Percentiles rank a stretch among this genome's conserved stretches.
phyloP scores from a whole-genome alignment of 2,113 vertebrate genomes.

The Amia ocellicauda region DNA sequence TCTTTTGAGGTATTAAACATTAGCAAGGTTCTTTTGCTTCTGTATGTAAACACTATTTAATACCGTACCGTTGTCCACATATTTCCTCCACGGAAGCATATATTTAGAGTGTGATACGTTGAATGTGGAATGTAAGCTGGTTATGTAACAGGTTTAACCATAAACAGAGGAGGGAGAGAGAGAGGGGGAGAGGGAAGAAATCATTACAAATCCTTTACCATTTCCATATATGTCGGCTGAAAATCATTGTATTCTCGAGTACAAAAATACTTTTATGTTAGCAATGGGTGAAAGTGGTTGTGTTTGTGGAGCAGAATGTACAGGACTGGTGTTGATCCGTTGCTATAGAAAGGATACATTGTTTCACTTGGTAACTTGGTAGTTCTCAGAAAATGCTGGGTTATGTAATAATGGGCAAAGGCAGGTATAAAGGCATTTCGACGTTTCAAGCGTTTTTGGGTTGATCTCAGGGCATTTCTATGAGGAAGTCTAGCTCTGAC shows the following conservation, averaged over 20 bases:
- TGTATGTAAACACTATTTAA: constrained; percentile 26
- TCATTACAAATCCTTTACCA: constrained; percentile 36
- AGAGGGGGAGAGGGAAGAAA: constrained; percentile 34
- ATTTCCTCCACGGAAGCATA: constrained; percentile 52
- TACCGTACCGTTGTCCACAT: constrained; percentile 19
- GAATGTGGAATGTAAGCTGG: constrained; percentile 88
- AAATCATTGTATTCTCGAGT: not conserved
- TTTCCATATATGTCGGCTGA: not conserved
- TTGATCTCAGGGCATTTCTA: constrained; percentile 42
- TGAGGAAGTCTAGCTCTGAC: constrained; percentile 56
- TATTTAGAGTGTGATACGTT: constrained; percentile 86
- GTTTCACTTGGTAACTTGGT: constrained; percentile 51
- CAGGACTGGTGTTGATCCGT: constrained; percentile 2
- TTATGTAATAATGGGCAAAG: constrained; percentile 65
- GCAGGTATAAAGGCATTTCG: constrained; percentile 48
- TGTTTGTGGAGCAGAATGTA: not conserved
- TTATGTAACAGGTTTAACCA: constrained; percentile 97
- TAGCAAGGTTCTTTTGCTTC: not conserved
- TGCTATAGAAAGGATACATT: constrained; percentile 24
- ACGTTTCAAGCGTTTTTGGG: constrained; percentile 30
- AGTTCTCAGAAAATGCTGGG: constrained; percentile 40
- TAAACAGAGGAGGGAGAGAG: constrained; percentile 75
- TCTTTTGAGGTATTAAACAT: not conserved
- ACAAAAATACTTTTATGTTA: not conserved
- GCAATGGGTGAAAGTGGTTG: constrained; percentile 2